These are phyloP conservation scores for Orientallactaga bullata DNA, from an alignment of 2,113 vertebrate genomes.

Conservation along the genomic window DNA sequence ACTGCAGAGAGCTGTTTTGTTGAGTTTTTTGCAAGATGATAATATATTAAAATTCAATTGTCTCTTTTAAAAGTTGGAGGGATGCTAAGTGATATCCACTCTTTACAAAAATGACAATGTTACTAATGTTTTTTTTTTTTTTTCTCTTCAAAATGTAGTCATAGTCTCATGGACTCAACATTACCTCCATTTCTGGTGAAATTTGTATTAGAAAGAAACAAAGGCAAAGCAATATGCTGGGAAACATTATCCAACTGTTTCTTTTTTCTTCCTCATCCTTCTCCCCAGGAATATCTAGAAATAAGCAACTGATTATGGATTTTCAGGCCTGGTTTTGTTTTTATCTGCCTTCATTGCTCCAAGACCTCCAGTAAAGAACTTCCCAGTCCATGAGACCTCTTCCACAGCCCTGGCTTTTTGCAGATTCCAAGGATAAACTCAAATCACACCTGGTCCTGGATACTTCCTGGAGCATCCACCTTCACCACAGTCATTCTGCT, in stretches of 20 bases:
- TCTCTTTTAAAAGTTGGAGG: not conserved
- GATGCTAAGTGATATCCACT: not conserved
- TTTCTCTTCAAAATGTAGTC: not conserved
- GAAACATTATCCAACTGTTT: not conserved
- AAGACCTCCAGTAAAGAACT: not conserved
- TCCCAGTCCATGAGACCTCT: too few relatives aligned
- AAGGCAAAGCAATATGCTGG: not conserved
- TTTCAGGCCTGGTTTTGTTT: not conserved
- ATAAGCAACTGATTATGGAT: not conserved
- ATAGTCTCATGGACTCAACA: not conserved
- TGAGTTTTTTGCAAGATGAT: not conserved
- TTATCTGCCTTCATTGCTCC: not conserved
- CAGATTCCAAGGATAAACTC: not conserved
- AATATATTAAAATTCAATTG: constrained; percentile 1
- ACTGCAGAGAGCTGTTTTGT: not conserved
- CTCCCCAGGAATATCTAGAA: not conserved
- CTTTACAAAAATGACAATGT: not conserved
- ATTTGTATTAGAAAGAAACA: constrained; percentile 8
- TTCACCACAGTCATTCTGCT: not conserved
- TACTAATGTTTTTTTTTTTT: too few relatives aligned
- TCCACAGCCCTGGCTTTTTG: not conserved
- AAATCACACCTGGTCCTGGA: not conserved
- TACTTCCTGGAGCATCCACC: not conserved
- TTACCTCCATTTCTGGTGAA: not conserved
- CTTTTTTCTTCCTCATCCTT: not conserved